Conservation (phyloP, 2,888 invertebrate species). For the Orgyia antiqua region DNA sequence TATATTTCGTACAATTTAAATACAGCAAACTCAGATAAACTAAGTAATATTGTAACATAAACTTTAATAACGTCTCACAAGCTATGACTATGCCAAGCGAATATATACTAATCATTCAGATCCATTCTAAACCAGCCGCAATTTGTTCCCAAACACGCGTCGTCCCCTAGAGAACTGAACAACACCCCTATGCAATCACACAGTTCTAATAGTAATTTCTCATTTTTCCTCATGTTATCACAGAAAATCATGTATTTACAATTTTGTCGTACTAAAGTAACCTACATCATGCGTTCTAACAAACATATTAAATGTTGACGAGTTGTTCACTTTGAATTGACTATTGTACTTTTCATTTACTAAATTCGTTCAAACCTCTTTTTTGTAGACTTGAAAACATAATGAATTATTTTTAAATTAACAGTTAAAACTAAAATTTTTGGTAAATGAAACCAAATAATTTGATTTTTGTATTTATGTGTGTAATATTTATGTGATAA, state of each 20-base stretch:
- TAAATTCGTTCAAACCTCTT: too few species aligned
- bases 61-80: slow-evolving; percentile 10
- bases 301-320: slow-evolving; percentile 51
- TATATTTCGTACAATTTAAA: slow-evolving; percentile 6
- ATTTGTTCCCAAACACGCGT: slow-evolving; percentile 54
- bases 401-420: too few species aligned
- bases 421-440: too few species aligned
- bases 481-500: not conserved
- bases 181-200: slow-evolving; percentile 73
- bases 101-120: slow-evolving; percentile 13
- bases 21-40: slow-evolving; percentile 8
- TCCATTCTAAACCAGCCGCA: too few species aligned
- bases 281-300: slow-evolving; percentile 66
- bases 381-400: too few species aligned
- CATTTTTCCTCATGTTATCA: slow-evolving; percentile 75
- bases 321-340: slow-evolving; percentile 38
- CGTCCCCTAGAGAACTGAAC: slow-evolving; percentile 59
- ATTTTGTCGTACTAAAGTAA: slow-evolving; percentile 73
- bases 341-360: slow-evolving; percentile 33
- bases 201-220: slow-evolving; percentile 71
- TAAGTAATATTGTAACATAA: slow-evolving; percentile 12
- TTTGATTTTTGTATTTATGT: too few species aligned
- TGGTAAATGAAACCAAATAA: too few species aligned
- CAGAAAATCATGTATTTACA: slow-evolving; percentile 80
- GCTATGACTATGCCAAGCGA: slow-evolving; percentile 11